These are phyloP conservation scores for Temnothorax nylanderi DNA, from an alignment of 1,140 invertebrate genomes.

Conservation along the genomic window DNA sequence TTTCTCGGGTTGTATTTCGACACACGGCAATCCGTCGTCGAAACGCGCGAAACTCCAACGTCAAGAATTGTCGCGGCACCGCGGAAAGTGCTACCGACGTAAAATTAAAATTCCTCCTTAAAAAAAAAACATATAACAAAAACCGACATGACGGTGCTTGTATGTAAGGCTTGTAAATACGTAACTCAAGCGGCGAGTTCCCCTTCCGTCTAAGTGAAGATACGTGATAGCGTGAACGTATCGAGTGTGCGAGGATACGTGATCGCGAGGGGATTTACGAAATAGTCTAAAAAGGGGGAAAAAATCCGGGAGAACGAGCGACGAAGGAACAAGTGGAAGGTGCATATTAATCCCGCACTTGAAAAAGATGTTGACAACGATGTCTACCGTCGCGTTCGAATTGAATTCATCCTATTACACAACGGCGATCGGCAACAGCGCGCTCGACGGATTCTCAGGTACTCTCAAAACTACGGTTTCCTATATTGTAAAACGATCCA, in stretches of 20 bases:
- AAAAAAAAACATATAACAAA: neutral
- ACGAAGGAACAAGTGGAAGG: neutral
- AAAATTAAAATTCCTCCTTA: constrained; percentile 18
- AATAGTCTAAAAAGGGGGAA: neutral
- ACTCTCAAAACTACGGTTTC: constrained; percentile 29
- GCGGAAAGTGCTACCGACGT: constrained; percentile 56
- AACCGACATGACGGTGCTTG: neutral
- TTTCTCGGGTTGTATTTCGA: constrained; percentile 4
- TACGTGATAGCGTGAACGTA: neutral
- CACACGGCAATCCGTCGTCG: neutral
- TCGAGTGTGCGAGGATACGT: neutral
- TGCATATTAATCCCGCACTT: neutral
- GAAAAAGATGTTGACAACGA: constrained; percentile 76
- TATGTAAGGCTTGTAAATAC: constrained; percentile 30
- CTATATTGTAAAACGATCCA: neutral
- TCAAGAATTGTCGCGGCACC: constrained; percentile 6
- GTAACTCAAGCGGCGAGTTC: neutral
- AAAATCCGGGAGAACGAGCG: neutral
- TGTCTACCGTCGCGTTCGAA: constrained; percentile 77
- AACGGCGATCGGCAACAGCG: constrained; percentile 76
- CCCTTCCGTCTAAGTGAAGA: neutral
- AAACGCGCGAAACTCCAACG: neutral
- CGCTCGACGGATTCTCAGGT: constrained; percentile 79
- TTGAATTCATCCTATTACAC: constrained; percentile 81
- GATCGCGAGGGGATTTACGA: constrained; percentile 18